Evolutionary conservation across 2,797 vertebrate genomes (phyloP).

Genomic region (Petrocephalus schoutedeni): DNA sequence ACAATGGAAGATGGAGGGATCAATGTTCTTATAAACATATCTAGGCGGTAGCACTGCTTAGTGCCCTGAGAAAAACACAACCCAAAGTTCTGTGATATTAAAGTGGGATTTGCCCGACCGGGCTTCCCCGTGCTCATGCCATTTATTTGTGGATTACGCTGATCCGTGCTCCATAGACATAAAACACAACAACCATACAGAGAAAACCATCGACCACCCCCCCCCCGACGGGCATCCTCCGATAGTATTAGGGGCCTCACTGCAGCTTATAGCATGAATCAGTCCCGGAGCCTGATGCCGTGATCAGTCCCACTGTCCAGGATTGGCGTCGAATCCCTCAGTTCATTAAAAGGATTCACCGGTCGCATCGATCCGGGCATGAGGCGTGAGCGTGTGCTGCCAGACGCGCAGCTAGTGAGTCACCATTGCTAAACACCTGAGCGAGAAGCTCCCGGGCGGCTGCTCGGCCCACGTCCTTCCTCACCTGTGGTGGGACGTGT

Average conservation of each 20-base stretch:
- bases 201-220: neutral
- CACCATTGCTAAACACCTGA: neutral
- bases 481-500: neutral
- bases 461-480: neutral
- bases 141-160: constrained; percentile 8
- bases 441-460: neutral
- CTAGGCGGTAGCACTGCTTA: neutral
- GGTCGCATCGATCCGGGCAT: neutral
- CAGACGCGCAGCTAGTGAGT: neutral
- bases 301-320: neutral
- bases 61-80: neutral
- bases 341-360: constrained; percentile 8
- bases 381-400: neutral
- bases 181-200: neutral
- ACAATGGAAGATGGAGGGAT: neutral
- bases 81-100: constrained; percentile 1
- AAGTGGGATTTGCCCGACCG: neutral
- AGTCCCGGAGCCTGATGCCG: neutral
- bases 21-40: neutral
- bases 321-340: neutral
- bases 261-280: neutral
- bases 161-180: neutral
- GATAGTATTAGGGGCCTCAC: neutral
- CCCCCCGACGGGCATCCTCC: neutral
- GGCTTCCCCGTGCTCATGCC: neutral